Evolutionary conservation across 2,888 invertebrate genomes (phyloP).

Genomic region (Caenorhabditis sp.): DNA sequence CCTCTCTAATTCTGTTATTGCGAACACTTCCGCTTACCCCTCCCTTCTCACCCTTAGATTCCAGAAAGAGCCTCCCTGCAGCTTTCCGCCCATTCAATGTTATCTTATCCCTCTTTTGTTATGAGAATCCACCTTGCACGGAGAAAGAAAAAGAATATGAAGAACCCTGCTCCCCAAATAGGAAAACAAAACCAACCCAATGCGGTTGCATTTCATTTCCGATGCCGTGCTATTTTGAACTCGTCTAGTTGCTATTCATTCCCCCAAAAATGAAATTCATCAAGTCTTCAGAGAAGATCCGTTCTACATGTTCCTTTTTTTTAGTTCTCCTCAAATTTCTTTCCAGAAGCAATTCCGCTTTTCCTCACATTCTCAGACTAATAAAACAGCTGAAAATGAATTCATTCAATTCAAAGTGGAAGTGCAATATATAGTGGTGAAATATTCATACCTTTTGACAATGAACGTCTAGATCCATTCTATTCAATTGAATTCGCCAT

Average conservation of each 20-base stretch:
- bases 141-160: not conserved
- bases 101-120: slow-evolving; percentile 1
- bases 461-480: not conserved
- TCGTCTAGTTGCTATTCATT: slow-evolving; percentile 13
- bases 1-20: too few relatives aligned
- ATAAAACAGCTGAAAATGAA: slow-evolving; percentile 26
- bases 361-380: not conserved
- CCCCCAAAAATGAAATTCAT: slow-evolving; percentile 15
- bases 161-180: not conserved
- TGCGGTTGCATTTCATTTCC: not conserved
- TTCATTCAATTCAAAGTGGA: not conserved
- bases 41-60: too few relatives aligned
- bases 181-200: slow-evolving; percentile 3
- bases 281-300: slow-evolving; percentile 15
- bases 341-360: not conserved
- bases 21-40: too few relatives aligned
- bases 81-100: not conserved
- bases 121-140: slow-evolving; percentile 2
- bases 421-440: not conserved
- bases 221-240: slow-evolving; percentile 19
- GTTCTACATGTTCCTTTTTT: not conserved
- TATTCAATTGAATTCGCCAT: not conserved
- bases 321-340: not conserved
- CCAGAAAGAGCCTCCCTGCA: not conserved
- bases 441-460: slow-evolving; percentile 3